Conservation (phyloP, 2,797 vertebrate species). For the Aselliscus stoliczkanus region DNA sequence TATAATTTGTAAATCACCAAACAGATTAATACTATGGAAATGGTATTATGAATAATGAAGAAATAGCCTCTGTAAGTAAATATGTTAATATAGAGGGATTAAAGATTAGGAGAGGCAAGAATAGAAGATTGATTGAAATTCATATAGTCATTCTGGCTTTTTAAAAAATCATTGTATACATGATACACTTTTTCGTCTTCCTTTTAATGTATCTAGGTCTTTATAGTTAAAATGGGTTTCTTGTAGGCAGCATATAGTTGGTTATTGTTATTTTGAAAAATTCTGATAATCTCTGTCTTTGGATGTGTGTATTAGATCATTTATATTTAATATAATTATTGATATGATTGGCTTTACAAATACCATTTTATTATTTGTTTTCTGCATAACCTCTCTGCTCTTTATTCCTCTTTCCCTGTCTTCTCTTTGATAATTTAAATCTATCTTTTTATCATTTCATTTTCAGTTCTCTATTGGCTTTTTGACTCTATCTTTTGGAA, state of each 20-base stretch:
- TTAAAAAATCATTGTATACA: neutral
- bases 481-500: neutral
- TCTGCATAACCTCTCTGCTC: neutral
- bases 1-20: neutral
- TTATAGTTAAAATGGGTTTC: constrained; percentile 25
- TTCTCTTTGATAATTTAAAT: constrained; percentile 1
- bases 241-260: neutral
- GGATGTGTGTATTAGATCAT: neutral
- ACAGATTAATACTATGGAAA: neutral
- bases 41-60: neutral
- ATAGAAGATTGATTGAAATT: neutral
- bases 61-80: neutral
- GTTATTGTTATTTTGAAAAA: constrained; percentile 41
- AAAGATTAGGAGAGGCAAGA: neutral
- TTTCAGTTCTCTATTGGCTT: neutral
- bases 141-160: neutral
- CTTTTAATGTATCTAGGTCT: neutral
- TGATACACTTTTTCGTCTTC: neutral
- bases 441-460: neutral
- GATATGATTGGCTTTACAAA: neutral
- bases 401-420: neutral
- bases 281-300: neutral
- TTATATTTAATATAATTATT: neutral
- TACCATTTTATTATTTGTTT: neutral
- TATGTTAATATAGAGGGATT: neutral